phyloP scores from a whole-genome alignment of 2,888 invertebrate species.

The Polyommatus iphigenia region DNA sequence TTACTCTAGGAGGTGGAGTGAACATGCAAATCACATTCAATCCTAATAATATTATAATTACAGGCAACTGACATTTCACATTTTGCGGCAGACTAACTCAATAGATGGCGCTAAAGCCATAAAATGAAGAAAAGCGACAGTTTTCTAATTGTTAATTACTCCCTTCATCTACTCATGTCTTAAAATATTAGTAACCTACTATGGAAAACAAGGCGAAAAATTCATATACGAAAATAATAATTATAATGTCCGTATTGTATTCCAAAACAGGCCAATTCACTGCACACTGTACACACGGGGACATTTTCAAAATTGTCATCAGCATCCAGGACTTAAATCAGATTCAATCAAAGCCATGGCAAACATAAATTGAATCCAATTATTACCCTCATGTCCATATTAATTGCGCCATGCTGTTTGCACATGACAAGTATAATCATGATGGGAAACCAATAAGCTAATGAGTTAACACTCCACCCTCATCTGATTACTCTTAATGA shows the following conservation, averaged over 20 bases:
- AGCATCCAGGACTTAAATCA: background rate
- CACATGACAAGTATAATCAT: background rate
- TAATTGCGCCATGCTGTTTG: constrained; percentile 16
- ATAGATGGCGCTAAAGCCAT: too few relatives aligned
- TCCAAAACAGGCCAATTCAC: background rate
- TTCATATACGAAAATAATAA: too few relatives aligned
- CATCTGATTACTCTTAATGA: background rate
- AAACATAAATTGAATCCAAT: constrained; percentile 22
- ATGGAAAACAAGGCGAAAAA: too few relatives aligned
- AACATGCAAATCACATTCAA: background rate
- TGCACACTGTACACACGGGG: background rate
- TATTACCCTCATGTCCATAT: constrained; percentile 12
- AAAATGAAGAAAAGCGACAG: too few relatives aligned
- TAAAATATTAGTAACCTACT: too few relatives aligned
- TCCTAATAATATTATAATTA: too few relatives aligned
- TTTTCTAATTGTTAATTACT: too few relatives aligned
- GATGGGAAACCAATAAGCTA: constrained; percentile 18
- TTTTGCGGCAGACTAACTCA: too few relatives aligned
- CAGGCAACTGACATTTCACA: too few relatives aligned
- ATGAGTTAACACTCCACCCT: constrained; percentile 9
- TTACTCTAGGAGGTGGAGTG: background rate
- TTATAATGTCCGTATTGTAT: background rate
- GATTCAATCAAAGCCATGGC: constrained; percentile 20
- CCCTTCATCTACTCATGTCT: too few relatives aligned
- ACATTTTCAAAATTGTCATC: constrained; percentile 1